Conservation (phyloP, 2,113 vertebrate species). For the Crotophaga sulcirostris region DNA sequence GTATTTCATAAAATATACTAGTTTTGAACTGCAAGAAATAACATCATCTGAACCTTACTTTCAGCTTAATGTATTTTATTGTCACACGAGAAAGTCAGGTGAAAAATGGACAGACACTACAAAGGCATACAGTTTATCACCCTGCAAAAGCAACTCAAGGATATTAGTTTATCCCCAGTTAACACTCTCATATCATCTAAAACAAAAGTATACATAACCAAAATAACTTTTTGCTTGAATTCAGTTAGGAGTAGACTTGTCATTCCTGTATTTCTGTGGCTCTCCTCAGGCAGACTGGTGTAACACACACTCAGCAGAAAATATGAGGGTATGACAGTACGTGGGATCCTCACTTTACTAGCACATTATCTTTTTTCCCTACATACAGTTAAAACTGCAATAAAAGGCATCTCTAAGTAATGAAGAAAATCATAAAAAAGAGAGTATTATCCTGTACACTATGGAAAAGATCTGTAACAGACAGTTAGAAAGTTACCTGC, state of each 20-base stretch:
- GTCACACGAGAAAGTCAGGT: neutral
- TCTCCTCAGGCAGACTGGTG: neutral
- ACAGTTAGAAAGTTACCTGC: neutral
- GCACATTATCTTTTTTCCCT: neutral
- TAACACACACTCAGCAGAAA: neutral
- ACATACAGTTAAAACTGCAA: neutral
- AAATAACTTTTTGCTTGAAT: neutral
- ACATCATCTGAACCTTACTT: neutral
- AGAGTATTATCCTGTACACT: neutral
- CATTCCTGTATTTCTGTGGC: neutral
- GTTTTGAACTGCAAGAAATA: neutral
- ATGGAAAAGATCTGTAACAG: neutral
- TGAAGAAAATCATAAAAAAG: neutral
- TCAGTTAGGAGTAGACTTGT: neutral
- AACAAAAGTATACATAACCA: neutral
- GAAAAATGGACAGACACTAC: neutral
- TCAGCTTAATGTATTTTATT: neutral
- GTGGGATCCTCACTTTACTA: neutral
- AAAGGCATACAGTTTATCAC: neutral
- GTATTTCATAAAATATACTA: neutral
- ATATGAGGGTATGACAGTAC: fast-evolving
- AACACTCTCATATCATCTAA: neutral
- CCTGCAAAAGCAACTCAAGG: too few species aligned
- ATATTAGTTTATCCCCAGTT: neutral
- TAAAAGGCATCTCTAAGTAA: neutral